phyloP scores from a whole-genome alignment of 1,140 invertebrate species.

The Zelostemma sp. region DNA sequence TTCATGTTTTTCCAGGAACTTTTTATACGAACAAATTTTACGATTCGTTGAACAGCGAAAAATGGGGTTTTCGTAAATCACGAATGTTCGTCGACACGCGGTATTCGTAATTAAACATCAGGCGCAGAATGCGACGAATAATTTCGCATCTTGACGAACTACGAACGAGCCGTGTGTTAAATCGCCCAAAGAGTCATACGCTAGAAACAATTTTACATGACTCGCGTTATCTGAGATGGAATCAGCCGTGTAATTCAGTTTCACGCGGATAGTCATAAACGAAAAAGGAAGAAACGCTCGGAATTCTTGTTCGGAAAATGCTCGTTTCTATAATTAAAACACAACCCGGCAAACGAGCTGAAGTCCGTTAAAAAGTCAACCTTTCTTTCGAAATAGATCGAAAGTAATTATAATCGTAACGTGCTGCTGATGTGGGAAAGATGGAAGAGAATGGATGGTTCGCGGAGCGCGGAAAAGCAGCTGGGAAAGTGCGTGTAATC shows the following conservation, averaged over 20 bases:
- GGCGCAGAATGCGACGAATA: too few species aligned
- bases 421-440: slow-evolving; percentile 32
- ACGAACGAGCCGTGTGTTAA: slow-evolving; percentile 32
- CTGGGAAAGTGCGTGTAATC: slow-evolving; percentile 30
- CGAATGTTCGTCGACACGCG: too few species aligned
- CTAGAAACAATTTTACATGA: slow-evolving; percentile 32
- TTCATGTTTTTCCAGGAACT: too few species aligned
- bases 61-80: too few species aligned
- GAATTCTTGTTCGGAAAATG: too few species aligned
- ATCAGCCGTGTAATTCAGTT: slow-evolving; percentile 40
- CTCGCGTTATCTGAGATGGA: slow-evolving; percentile 45
- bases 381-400: background rate
- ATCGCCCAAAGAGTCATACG: slow-evolving; percentile 44
- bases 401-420: slow-evolving; percentile 16
- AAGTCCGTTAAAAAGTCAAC: too few species aligned
- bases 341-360: background rate
- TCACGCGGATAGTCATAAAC: slow-evolving; percentile 18
- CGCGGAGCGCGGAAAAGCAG: slow-evolving; percentile 10
- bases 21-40: too few species aligned
- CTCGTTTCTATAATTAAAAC: too few species aligned
- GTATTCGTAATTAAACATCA: too few species aligned
- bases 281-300: slow-evolving; percentile 16
- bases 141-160: background rate
- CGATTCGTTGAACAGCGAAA: too few species aligned
- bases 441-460: background rate